Evolutionary conservation across 2,797 vertebrate species (phyloP), one percentile per base, ranked within the genome.

Genomic region (Pseudochirops cupreus): DNA sequence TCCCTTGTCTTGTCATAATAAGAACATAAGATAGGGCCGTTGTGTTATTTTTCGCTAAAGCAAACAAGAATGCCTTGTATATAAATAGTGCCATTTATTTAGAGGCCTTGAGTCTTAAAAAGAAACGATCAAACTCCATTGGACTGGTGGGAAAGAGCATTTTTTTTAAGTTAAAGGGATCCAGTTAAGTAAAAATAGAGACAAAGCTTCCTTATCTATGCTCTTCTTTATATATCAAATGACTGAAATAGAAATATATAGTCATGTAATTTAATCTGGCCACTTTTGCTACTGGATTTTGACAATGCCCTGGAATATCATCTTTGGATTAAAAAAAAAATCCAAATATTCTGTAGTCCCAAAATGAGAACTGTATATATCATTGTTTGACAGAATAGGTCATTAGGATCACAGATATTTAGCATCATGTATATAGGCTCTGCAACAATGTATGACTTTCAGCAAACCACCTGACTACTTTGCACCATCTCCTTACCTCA

Each of bases 381-480:
- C 39, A 87, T 50, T 50, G 74, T 46, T 50, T 87, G 21, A 87
- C 39, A 87, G 74, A 50, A 50, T 87, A 87, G 74, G 74, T 87
- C 62, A 74, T 74, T 39, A 74, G 33, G 14, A 74, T 39, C 39
- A 87, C 39, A 87, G 74, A 46, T 59, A 91, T 31, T 91, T 92
- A 50, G 56, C 91, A 46, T 94, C 67, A 56, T 56, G 54, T 39
- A 0, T 46, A 0, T 46, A 0, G 90, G 29, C n/a, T 7, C 18
- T 52, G 93, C n/a, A 55, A 11, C 91, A 56, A 33, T 5, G 58
- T 55, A 92, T 93, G 93, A 91, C 94, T 96, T 94, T 87, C 58
- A 53, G 92, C 93, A 93, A 92, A 67, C 50, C 58, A 12, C 29
- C 92, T 96, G 94, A 94, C 67, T 58, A 67, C 91, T 5, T 3